phyloP scores from a whole-genome alignment of 92 coral and sea anemone species.

The Phenganax marumi region DNA sequence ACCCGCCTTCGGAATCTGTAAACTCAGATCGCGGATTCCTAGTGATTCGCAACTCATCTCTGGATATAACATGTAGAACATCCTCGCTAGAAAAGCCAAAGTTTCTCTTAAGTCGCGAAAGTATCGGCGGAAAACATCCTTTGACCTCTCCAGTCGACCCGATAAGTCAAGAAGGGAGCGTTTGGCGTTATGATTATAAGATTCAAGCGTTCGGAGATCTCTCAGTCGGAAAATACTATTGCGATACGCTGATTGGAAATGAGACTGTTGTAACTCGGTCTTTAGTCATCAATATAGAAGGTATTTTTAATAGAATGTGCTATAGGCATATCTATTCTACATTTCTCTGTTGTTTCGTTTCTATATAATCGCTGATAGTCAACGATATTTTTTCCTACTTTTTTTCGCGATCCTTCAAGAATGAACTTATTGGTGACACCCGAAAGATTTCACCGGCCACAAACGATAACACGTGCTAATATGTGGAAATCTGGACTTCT shows the following conservation, averaged over 20 bases:
- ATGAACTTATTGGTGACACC: too few species aligned
- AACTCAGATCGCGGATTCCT: conserved; percentile 3
- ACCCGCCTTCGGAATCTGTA: not conserved
- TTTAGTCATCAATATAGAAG: conserved; percentile 3
- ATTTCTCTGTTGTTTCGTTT: not conserved
- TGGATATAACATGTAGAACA: not conserved
- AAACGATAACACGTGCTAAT: too few species aligned
- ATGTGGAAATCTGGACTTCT: too few species aligned
- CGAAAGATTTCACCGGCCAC: too few species aligned
- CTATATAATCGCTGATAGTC: not conserved
- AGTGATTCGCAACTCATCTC: not conserved
- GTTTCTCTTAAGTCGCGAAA: not conserved
- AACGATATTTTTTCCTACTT: not conserved
- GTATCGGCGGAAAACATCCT: not conserved
- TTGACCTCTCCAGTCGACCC: too few species aligned
- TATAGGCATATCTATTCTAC: not conserved
- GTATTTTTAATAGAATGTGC: not conserved
- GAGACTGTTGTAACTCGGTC: not conserved
- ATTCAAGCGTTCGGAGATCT: not conserved
- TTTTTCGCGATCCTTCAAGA: too few species aligned
- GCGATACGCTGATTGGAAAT: conserved; percentile 6
- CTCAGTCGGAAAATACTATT: not conserved
- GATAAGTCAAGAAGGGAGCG: not conserved
- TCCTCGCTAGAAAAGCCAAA: not conserved
- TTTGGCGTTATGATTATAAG: not conserved